Conservation (phyloP, 2,113 vertebrate species). For the Nannobrachium achirus region DNA sequence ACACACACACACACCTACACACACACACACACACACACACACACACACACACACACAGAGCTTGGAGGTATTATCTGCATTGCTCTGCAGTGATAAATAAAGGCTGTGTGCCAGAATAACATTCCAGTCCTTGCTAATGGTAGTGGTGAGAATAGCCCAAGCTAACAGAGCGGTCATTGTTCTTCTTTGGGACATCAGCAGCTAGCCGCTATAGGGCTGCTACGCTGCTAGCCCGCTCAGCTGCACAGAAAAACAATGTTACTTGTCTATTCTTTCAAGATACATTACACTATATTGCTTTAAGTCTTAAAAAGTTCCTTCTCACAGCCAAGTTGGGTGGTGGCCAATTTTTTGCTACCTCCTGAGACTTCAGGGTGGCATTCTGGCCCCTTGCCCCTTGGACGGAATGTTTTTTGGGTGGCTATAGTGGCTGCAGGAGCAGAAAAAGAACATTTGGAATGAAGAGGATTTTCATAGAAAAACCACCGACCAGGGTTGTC, state of each 20-base stretch:
- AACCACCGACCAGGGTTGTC: constrained; percentile 22
- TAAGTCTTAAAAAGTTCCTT: no score
- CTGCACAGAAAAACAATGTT: background rate
- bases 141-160: background rate
- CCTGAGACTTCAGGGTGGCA: no score
- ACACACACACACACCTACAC: background rate
- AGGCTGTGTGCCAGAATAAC: background rate
- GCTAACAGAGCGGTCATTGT: constrained; percentile 45
- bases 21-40: background rate
- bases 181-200: constrained; percentile 17
- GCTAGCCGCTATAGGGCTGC: background rate
- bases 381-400: no score
- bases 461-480: no score
- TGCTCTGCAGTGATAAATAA: background rate
- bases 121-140: constrained; percentile 29
- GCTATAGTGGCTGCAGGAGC: no score
- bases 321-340: no score
- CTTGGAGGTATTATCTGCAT: no score
- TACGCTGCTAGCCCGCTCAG: background rate
- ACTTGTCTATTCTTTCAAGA: no score
- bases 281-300: no score
- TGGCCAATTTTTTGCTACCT: no score
- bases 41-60: background rate
- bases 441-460: no score
- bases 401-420: no score